phyloP scores from a whole-genome alignment of 2,113 vertebrate genomes.

The Narcine bancroftii region DNA sequence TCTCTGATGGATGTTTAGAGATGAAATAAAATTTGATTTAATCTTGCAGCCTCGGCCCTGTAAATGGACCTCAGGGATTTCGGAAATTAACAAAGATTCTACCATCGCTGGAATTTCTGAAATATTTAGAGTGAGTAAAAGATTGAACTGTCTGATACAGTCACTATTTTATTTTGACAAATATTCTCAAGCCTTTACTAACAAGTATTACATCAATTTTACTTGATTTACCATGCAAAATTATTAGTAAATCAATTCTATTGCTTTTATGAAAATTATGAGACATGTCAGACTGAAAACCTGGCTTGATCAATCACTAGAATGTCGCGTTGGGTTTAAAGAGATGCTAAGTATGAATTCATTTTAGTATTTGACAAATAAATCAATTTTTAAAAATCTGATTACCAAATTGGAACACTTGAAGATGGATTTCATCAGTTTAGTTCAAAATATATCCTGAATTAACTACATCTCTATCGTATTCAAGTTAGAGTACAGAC shows the following conservation, averaged over 20 bases:
- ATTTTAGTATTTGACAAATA: background rate
- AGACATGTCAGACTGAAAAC: background rate
- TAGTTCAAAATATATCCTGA: too few species aligned
- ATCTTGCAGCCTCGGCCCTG: slow-evolving; percentile 62
- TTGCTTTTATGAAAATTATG: background rate
- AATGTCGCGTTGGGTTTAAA: background rate
- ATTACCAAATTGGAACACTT: background rate
- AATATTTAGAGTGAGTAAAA: slow-evolving; percentile 69
- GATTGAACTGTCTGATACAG: background rate
- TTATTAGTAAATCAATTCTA: background rate
- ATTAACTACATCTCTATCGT: too few species aligned
- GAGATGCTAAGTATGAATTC: background rate
- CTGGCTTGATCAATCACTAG: background rate
- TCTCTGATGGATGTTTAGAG: background rate
- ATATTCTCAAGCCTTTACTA: background rate
- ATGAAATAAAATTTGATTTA: slow-evolving; percentile 10
- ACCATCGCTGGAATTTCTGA: slow-evolving; percentile 66
- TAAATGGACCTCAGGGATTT: slow-evolving; percentile 60
- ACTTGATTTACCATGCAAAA: background rate
- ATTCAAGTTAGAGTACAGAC: background rate
- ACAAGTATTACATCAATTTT: background rate
- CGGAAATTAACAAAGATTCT: slow-evolving; percentile 64
- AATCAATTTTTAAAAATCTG: background rate
- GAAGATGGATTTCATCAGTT: background rate
- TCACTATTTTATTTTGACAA: background rate